Conservation (phyloP, 2,888 invertebrate genomes). For the Leptarthrus brevirostris region DNA sequence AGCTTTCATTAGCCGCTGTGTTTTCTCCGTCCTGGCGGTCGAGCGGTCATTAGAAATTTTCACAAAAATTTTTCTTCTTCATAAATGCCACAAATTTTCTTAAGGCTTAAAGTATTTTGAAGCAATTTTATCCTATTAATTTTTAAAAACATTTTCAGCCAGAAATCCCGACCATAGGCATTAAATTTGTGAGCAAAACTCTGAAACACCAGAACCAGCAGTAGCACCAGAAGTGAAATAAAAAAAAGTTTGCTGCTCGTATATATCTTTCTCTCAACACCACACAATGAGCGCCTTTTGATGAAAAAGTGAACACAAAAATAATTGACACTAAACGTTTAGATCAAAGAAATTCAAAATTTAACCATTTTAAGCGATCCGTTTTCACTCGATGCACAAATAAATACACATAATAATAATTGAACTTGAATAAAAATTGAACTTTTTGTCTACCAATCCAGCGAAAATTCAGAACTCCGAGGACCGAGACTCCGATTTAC, state of each 20-base stretch:
- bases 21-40: conserved; percentile 17
- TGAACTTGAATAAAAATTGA: conserved; percentile 46
- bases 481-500: conserved; percentile 80
- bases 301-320: conserved; percentile 52
- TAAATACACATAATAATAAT: conserved; percentile 44
- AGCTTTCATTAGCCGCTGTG: conserved; percentile 7
- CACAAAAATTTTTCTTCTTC: background rate
- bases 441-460: conserved; percentile 50
- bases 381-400: conserved; percentile 49
- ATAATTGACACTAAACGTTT: conserved; percentile 51
- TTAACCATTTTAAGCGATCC: conserved; percentile 31
- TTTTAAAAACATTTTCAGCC: background rate
- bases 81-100: background rate
- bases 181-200: background rate
- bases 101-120: background rate
- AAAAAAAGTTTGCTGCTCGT: conserved; percentile 41
- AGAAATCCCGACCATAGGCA: background rate
- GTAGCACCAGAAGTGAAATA: conserved; percentile 41
- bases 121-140: background rate
- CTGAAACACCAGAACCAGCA: conserved; percentile 28
- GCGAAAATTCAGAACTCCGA: conserved; percentile 63
- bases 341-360: conserved; percentile 26
- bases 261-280: conserved; percentile 45
- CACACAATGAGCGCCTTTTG: conserved; percentile 52
- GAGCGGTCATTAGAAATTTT: conserved; percentile 5